These are phyloP conservation scores for Sarcophaga caerulescens DNA, from an alignment of 2,888 invertebrate genomes.

Conservation along the genomic window DNA sequence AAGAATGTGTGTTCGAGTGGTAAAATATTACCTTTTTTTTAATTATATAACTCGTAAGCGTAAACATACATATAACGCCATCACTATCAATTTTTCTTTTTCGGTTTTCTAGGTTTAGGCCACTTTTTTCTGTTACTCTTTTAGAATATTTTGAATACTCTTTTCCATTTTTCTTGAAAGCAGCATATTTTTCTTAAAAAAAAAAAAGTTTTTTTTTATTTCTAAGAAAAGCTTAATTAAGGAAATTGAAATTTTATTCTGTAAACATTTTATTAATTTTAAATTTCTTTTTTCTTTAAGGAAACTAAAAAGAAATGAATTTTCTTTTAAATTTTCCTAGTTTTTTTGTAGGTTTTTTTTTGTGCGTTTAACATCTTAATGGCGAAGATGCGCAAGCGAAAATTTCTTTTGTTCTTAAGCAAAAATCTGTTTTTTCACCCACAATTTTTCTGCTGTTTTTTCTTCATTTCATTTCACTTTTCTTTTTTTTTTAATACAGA, in stretches of 20 bases:
- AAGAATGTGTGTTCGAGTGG: no score
- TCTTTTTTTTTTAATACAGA: constrained; percentile 53
- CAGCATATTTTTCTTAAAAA: background rate
- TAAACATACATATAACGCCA: background rate
- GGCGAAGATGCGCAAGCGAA: constrained; percentile 64
- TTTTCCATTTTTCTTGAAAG: no score
- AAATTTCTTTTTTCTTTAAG: background rate
- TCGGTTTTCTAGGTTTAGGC: background rate
- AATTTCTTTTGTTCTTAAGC: constrained; percentile 67
- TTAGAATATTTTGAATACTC: no score
- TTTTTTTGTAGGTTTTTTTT: constrained; percentile 32
- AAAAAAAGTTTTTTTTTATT: background rate
- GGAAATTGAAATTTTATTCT: background rate
- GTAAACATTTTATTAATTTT: background rate
- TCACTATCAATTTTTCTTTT: background rate
- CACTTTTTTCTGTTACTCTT: background rate
- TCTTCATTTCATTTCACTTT: background rate
- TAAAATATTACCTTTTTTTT: background rate
- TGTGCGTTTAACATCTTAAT: constrained; percentile 56
- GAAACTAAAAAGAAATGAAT: background rate
- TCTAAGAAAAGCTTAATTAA: no score
- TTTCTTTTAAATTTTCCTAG: background rate
- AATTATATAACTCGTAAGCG: background rate
- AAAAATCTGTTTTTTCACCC: constrained; percentile 58
- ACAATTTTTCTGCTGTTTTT: constrained; percentile 37